Percentiles rank a stretch among this genome's conserved stretches.
These are phyloP conservation scores for Brachionus calyciflorus DNA, from an alignment of 1,140 invertebrate species.

Conservation along the genomic window DNA sequence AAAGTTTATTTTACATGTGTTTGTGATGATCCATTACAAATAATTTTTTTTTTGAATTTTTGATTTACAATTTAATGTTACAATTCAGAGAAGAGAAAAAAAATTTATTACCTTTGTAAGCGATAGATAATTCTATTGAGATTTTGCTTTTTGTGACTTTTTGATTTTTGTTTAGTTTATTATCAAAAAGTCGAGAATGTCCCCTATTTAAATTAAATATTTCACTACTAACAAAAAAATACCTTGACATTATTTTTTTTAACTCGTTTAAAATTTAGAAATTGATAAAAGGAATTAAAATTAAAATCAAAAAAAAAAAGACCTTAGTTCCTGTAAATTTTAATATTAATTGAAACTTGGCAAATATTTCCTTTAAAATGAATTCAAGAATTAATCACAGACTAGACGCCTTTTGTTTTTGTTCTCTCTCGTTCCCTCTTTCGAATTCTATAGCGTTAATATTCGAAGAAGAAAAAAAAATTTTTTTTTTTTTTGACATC, in stretches of 20 bases:
- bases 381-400: constrained; percentile 5
- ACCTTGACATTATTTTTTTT: background rate
- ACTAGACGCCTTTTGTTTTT: constrained; percentile 31
- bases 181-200: background rate
- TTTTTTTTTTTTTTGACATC: background rate
- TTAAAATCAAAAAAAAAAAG: background rate
- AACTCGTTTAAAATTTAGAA: background rate
- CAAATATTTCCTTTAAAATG: constrained; percentile 1
- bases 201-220: no score
- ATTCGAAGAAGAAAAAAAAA: background rate
- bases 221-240: no score
- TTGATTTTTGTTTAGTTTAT: no score
- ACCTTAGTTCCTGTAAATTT: background rate
- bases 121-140: constrained; percentile 11
- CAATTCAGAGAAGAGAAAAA: constrained; percentile 3
- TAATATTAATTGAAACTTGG: background rate
- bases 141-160: constrained; percentile 35
- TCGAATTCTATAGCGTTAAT: no score
- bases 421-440: no score
- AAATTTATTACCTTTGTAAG: constrained; percentile 26
- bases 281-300: background rate
- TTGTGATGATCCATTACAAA: constrained; percentile 40
- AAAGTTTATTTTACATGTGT: constrained; percentile 45
- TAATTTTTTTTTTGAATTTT: constrained; percentile 2
- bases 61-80: constrained; percentile 42